phyloP scores from a whole-genome alignment of 1,140 invertebrate genomes.

The Harpegnathos saltator region DNA sequence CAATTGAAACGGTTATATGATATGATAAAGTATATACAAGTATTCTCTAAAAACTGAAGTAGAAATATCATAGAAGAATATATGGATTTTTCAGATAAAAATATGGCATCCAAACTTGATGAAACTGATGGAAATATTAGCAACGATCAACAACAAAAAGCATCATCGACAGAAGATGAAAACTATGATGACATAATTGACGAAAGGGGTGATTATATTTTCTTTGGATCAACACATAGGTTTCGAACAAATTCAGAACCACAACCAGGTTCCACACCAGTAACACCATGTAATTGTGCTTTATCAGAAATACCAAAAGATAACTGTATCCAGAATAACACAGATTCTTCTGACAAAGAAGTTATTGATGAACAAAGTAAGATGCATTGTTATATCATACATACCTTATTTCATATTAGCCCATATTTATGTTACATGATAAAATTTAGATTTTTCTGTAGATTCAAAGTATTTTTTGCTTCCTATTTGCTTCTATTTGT shows the following conservation, averaged over 20 bases:
- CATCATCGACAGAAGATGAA: constrained; percentile 41
- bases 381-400: background rate
- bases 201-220: constrained; percentile 38
- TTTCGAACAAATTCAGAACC: background rate
- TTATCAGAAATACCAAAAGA: background rate
- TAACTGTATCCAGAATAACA: background rate
- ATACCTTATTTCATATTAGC: background rate
- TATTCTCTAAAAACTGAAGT: background rate
- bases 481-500: no score
- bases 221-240: constrained; percentile 16
- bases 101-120: constrained; percentile 53
- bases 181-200: constrained; percentile 36
- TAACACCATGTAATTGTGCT: constrained; percentile 4
- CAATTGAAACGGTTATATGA: background rate
- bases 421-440: background rate
- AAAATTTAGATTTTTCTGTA: background rate
- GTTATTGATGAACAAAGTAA: constrained; percentile 5
- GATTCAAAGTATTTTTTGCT: no score
- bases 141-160: constrained; percentile 28
- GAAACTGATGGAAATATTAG: background rate
- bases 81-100: constrained; percentile 39
- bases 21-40: background rate
- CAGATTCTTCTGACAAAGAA: constrained; percentile 6
- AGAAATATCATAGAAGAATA: background rate
- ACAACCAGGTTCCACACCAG: background rate